Percentiles rank a stretch among this genome's conserved stretches.
These are phyloP conservation scores for Penaeus monodon DNA, from an alignment of 2,888 invertebrate genomes.

Conservation along the genomic window DNA sequence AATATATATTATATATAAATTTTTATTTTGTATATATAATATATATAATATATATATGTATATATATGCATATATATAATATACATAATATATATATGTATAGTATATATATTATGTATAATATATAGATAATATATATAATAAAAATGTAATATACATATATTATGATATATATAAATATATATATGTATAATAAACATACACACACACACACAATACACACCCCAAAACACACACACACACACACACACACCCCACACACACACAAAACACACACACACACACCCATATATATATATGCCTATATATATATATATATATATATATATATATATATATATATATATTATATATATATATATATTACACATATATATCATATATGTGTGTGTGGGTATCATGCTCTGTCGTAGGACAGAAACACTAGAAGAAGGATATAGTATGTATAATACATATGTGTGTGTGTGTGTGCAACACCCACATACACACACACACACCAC, in stretches of 20 bases:
- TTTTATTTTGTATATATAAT: no score
- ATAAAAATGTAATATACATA: conserved; percentile 11
- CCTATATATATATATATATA: conserved; percentile 27
- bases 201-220: neutral
- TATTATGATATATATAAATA: neutral
- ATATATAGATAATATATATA: neutral
- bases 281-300: neutral
- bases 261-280: neutral
- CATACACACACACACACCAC: neutral
- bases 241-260: neutral
- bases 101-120: neutral
- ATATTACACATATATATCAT: neutral
- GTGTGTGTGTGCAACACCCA: neutral
- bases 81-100: conserved; percentile 12
- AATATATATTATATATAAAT: no score
- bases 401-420: neutral
- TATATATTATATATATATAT: neutral
- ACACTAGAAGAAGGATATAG: neutral
- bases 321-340: conserved; percentile 22
- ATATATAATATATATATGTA: no score
- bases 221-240: neutral
- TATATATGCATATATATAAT: neutral
- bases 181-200: neutral
- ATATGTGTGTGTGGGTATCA: conserved; percentile 9
- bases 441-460: conserved; percentile 18